Base-by-base conservation (phyloP, 2,888 invertebrate species). In the Drosophila cracens region DNA sequence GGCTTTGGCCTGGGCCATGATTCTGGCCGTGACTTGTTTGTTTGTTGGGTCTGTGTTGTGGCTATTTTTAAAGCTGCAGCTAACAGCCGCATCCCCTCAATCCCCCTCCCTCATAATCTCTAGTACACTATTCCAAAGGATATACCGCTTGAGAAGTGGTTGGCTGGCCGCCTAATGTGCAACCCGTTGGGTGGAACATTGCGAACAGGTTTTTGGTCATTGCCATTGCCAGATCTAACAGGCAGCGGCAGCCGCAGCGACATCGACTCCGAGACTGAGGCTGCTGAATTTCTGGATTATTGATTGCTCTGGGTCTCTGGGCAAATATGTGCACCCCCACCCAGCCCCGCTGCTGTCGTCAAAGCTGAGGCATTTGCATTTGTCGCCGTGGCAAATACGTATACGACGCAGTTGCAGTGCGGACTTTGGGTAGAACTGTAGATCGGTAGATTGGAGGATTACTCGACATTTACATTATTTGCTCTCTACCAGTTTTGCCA, bases 221-320 rank as follows among this genome's bases (percentile, higher is more conserved):
- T 65, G 72, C 59, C 57, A 58, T 57, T 59, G 75, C 60, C 59
- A 34, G 38, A 65, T 76, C 76, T 78, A 76, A 61, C 63, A 73
- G 78, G 63, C 70, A 67, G 56, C 48, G 25, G 66, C 43, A 51
- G 49, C 52, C 10, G 4, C 34, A 18, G 5, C 31, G 25, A 13
- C 53, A 54, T 57, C 63, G 31, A 61, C 46, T 51, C 51, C 48
- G n/a, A 8, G 40, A 58, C 43, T 25, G 63, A 38, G 36, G 31
- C 76, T 61, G 71, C 76, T 73, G 68, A 54, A 75, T 58, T 77
- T 75, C 70, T 61, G 80, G 73, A 81, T 87, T 89, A 85, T 85
- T 89, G 89, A 85, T 85, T 89, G 89, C 89, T 85, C 82, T 85
- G 82, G 89, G 89, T 85, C 82, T 85, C 81, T 89, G 85, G 89